Base-by-base conservation (phyloP, 2,113 vertebrate genomes). In the Mustela lutreola region DNA sequence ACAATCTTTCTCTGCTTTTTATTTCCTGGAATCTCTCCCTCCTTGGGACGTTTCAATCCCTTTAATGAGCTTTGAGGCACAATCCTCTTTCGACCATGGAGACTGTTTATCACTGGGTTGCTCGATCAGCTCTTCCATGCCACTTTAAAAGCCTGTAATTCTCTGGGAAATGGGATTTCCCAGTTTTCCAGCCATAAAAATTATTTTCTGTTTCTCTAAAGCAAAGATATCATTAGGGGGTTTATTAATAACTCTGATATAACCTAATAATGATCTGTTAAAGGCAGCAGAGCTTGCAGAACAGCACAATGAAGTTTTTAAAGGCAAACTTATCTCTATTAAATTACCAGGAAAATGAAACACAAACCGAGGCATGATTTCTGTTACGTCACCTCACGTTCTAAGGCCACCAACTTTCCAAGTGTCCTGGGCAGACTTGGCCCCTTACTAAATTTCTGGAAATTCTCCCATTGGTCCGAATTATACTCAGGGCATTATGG, bases 161-260 rank as follows among this genome's bases (percentile, higher is more conserved):
- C 33, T 50, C 42, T 79, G 48, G 39, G 14, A 50, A 94, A 62
- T 62, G 18, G 16, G 11, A 14, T 33, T 87, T 53, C 82, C 36
- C 73, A 53, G 39, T 73, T 92, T 89, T 89, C 50, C 53, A 92
- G 18, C 12, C 65, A 71, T 70, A 21, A 63, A 83, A 70, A n/a
- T 75, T 42, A 89, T 45, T 94, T 92, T 80, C 28, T 48, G 6
- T 90, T 85, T 93, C 39, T 65, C 42, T 48, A 50, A 94, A 70
- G 42, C 26, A 85, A 76, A 91, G 1, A 39, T 93, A 71, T 58
- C 36, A 67, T 16, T 48, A 76, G 16, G 7, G 22, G 12, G 0
- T 1, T 83, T 79, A 89, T 22, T 63, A 92, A 94, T 75, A 71
- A 79, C 26, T 71, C 31, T 24, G n/a, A 16, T 19, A 48, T 11